Evolutionary conservation across 2,113 vertebrate genomes (phyloP).

Genomic region (Circaetus gallicus): DNA sequence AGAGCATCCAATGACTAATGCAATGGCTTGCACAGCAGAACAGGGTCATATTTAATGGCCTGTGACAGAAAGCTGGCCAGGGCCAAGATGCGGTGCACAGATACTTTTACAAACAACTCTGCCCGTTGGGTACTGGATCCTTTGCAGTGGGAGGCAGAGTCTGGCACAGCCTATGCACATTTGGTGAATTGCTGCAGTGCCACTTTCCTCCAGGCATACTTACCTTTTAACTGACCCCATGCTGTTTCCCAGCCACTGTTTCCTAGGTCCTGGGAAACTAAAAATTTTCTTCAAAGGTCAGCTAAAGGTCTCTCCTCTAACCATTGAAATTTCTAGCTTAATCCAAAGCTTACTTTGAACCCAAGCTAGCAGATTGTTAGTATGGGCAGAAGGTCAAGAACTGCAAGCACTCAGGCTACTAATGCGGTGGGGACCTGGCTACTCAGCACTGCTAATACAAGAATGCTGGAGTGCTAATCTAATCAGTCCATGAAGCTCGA

Average conservation of each 20-base stretch:
- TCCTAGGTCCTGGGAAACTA: background rate
- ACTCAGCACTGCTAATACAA: background rate
- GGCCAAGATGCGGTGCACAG: background rate
- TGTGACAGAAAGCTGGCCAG: background rate
- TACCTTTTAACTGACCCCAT: background rate
- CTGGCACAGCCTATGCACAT: background rate
- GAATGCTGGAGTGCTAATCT: background rate
- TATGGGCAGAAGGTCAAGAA: background rate
- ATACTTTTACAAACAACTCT: background rate
- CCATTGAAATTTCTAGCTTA: background rate
- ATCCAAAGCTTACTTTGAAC: background rate
- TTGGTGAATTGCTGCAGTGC: background rate
- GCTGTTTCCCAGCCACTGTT: background rate
- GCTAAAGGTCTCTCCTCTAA: background rate
- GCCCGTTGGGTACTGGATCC: background rate
- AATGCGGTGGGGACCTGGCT: background rate
- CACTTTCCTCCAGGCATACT: background rate
- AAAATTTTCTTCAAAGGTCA: background rate
- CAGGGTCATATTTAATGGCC: background rate
- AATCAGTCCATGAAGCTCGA: background rate
- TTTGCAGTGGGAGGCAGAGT: background rate
- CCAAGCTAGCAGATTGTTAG: background rate
- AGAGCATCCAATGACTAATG: background rate
- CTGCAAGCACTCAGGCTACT: background rate
- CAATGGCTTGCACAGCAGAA: background rate